Evolutionary conservation across 2,797 vertebrate species (phyloP).

Genomic region (Bradypodion ventrale): DNA sequence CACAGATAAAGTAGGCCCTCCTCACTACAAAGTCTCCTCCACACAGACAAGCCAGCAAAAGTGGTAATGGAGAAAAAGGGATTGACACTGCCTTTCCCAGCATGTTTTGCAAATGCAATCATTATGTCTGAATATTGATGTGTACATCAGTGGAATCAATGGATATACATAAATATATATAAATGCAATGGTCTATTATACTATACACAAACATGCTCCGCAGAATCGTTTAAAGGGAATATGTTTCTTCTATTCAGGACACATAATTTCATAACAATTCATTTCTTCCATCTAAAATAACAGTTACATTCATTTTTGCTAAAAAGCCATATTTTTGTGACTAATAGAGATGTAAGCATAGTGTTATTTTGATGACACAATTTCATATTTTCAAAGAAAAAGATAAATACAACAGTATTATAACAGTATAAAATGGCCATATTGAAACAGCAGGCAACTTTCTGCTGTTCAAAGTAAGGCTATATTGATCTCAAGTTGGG

Average conservation of each 20-base stretch:
- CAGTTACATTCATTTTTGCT: not conserved
- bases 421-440: not conserved
- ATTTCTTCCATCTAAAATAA: not conserved
- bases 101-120: not conserved
- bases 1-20: not conserved
- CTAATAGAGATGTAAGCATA: not conserved
- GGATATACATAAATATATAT: not conserved
- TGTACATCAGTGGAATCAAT: not conserved
- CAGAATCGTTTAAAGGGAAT: not conserved
- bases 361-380: not conserved
- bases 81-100: no score
- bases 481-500: not conserved
- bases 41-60: not conserved
- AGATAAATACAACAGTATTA: not conserved
- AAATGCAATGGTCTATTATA: not conserved
- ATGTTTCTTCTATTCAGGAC: not conserved
- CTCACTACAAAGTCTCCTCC: not conserved
- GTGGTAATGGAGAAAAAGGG: not conserved
- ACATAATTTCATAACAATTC: not conserved
- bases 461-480: not conserved
- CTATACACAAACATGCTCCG: not conserved
- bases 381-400: conserved; percentile 8
- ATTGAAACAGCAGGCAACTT: conserved; percentile 18
- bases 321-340: conserved; percentile 18
- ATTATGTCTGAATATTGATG: not conserved